Evolutionary conservation across 2,113 vertebrate species (phyloP).

Genomic region (Ochotona curzoniae): DNA sequence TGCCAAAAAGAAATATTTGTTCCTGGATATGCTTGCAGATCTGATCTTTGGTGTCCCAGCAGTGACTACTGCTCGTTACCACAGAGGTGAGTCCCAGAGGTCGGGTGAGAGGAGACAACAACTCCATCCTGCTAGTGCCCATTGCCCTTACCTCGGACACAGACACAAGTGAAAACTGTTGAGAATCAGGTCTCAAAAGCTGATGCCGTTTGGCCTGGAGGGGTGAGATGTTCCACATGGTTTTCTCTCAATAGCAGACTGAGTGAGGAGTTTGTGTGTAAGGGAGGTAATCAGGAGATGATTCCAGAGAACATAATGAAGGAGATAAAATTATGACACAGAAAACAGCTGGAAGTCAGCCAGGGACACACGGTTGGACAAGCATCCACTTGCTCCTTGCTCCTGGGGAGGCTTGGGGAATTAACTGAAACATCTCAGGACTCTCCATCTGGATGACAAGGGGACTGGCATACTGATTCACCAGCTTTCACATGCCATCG

Average conservation of each 20-base stretch:
- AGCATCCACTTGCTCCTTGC: accelerated
- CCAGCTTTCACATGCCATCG: background rate
- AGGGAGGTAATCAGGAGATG: background rate
- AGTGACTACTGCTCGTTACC: slow-evolving; percentile 18
- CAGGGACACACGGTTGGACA: accelerated
- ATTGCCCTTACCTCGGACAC: background rate
- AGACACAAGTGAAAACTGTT: background rate
- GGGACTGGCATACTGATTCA: background rate
- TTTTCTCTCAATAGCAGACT: background rate
- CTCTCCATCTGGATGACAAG: accelerated
- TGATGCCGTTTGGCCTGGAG: background rate
- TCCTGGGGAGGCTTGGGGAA: background rate
- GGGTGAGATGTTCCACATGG: too few relatives aligned
- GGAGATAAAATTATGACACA: accelerated
- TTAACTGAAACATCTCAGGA: background rate
- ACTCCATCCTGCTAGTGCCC: accelerated
- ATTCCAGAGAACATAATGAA: background rate
- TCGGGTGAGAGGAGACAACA: accelerated
- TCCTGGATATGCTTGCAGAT: slow-evolving; percentile 65
- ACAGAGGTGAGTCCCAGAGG: slow-evolving; percentile 69
- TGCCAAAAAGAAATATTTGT: slow-evolving; percentile 58
- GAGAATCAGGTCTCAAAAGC: background rate
- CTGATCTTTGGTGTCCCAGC: background rate
- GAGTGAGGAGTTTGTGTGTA: background rate
- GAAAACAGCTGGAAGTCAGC: background rate